Evolutionary conservation across 2,113 vertebrate genomes (phyloP).

Genomic region (Ibidorhyncha struthersii): DNA sequence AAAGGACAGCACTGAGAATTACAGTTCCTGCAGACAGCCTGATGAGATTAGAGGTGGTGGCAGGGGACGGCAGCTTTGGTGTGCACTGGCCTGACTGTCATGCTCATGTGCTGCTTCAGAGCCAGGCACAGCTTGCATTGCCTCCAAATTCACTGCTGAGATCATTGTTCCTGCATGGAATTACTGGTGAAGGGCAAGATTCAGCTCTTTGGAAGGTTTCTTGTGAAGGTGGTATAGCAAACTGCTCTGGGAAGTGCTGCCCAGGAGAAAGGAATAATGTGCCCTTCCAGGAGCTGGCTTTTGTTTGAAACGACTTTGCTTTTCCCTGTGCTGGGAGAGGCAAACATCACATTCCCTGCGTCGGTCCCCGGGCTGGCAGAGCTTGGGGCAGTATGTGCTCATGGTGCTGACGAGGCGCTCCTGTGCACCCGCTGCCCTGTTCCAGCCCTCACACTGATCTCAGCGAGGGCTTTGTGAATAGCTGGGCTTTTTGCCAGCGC

Average conservation of each 20-base stretch:
- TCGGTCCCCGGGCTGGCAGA: accelerated
- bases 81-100: background rate
- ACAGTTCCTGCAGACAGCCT: accelerated
- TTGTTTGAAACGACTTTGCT: background rate
- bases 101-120: background rate
- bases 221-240: background rate
- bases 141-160: background rate
- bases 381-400: background rate
- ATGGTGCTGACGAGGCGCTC: background rate
- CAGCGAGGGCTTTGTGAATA: background rate
- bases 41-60: background rate
- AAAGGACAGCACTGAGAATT: background rate
- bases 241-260: background rate
- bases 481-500: background rate
- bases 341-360: accelerated
- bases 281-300: background rate
- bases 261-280: background rate
- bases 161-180: background rate
- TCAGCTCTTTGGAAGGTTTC: background rate
- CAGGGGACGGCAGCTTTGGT: background rate
- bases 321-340: background rate
- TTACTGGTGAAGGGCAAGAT: background rate
- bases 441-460: background rate
- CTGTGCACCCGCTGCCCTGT: background rate
- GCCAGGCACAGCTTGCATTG: background rate